Base-by-base conservation (phyloP, 2,113 vertebrate genomes). In the Vulpes vulpes region DNA sequence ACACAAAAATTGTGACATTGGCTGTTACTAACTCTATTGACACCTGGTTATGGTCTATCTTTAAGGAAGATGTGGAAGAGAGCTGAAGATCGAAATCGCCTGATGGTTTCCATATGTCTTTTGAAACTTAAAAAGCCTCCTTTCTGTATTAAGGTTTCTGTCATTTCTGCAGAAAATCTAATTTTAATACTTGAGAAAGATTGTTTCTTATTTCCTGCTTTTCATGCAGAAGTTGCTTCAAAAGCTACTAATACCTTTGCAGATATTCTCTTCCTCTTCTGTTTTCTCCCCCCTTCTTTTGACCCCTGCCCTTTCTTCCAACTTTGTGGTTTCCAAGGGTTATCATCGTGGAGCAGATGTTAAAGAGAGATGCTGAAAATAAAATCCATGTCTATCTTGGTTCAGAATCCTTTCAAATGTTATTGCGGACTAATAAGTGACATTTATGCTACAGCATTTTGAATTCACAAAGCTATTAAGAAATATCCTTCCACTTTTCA, bases 351-450 rank as follows among this genome's bases (percentile, higher is more conserved):
- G 12, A 96, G 27, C 65, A 81, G 49, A 92, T 83, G 32, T 65
- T 76, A 81, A 90, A 89, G 78, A 67, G 81, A 65, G 25, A 89
- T 89, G 20, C 11, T 49, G 23, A 73, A 95, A 89, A 90, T 91
- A 93, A 73, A 96, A 93, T 60, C 53, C 7, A 43, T 89, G 55
- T 32, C 12, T 32, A 79, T 90, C 43, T 60, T 59, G 82, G 92
- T 86, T 95, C 30, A 91, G 38, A 69, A 69, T 89, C 49, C 94
- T 79, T 94, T 83, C 5, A 94, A 86, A 89, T 57, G 49, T 80
- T 95, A 80, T 67, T 95, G 67, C 55, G 88, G 67, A 88, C 67
- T 82, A 95, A 83, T 69, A 93, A 92, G 59, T 89, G 64, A 88
- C 57, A 90, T 92, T 84, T 95, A 60, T 65, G 84, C 59, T 57